phyloP scores from a whole-genome alignment of 2,797 vertebrate genomes.

The Loriculus beryllinus region DNA sequence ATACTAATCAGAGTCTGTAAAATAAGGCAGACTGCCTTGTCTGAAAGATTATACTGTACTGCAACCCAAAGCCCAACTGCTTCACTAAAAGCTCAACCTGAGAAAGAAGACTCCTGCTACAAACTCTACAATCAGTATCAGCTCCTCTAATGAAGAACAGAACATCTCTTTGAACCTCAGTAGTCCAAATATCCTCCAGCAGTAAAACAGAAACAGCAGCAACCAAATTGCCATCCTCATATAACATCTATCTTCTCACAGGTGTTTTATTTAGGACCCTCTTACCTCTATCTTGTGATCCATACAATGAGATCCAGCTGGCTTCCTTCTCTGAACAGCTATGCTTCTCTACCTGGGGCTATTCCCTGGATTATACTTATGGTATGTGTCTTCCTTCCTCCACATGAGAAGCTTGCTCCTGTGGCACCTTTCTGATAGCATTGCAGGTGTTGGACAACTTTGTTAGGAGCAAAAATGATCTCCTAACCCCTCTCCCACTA shows the following conservation, averaged over 20 bases:
- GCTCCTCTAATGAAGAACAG: neutral
- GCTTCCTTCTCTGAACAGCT: neutral
- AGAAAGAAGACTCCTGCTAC: neutral
- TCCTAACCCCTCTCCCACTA: neutral
- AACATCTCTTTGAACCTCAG: neutral
- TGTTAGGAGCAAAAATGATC: neutral
- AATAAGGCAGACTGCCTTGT: neutral
- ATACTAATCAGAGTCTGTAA: neutral
- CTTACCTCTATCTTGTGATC: neutral
- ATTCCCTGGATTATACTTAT: neutral
- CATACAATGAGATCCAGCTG: neutral
- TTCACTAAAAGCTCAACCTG: neutral
- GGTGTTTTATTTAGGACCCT: neutral
- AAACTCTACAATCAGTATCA: neutral
- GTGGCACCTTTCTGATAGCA: neutral
- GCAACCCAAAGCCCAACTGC: neutral
- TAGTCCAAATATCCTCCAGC: neutral
- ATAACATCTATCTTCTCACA: neutral
- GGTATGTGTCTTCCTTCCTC: neutral
- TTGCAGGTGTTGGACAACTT: neutral
- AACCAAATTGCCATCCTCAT: neutral
- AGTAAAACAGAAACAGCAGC: neutral
- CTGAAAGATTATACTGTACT: neutral
- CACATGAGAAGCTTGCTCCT: neutral
- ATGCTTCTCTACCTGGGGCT: neutral